phyloP scores from a whole-genome alignment of 2,797 vertebrate species.

The Huso huso region DNA sequence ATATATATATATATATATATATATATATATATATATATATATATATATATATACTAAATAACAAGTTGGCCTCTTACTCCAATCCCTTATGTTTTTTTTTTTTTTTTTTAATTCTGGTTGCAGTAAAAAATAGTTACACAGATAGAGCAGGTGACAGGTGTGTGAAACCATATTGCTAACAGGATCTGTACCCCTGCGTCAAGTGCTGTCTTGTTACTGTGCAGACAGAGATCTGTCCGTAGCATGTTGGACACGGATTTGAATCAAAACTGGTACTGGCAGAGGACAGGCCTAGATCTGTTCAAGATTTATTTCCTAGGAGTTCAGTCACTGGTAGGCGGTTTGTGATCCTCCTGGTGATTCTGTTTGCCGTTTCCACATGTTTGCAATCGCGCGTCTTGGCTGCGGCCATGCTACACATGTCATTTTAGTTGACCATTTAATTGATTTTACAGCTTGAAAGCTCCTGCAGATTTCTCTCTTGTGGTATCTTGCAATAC shows the following conservation, averaged over 20 bases:
- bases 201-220: too few relatives aligned
- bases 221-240: neutral
- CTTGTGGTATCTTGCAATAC: conserved; percentile 39
- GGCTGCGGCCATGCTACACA: conserved; percentile 31
- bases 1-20: conserved; percentile 33
- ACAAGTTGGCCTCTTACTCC: too few relatives aligned
- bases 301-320: neutral
- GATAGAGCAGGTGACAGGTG: too few relatives aligned
- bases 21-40: conserved; percentile 35
- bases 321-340: neutral
- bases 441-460: conserved; percentile 50
- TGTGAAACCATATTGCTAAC: too few relatives aligned
- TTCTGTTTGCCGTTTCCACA: neutral
- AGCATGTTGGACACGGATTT: neutral
- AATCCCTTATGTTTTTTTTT: too few relatives aligned
- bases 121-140: too few relatives aligned
- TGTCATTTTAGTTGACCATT: conserved; percentile 43
- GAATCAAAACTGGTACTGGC: neutral
- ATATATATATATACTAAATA: conserved; percentile 13
- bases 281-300: neutral
- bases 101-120: too few relatives aligned
- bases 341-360: conserved; percentile 4
- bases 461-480: conserved; percentile 37
- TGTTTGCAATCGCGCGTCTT: conserved; percentile 17
- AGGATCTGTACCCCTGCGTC: too few relatives aligned